These are phyloP conservation scores for Rhinolophus ferrumequinum DNA, from an alignment of 2,113 vertebrate genomes.

Conservation along the genomic window DNA sequence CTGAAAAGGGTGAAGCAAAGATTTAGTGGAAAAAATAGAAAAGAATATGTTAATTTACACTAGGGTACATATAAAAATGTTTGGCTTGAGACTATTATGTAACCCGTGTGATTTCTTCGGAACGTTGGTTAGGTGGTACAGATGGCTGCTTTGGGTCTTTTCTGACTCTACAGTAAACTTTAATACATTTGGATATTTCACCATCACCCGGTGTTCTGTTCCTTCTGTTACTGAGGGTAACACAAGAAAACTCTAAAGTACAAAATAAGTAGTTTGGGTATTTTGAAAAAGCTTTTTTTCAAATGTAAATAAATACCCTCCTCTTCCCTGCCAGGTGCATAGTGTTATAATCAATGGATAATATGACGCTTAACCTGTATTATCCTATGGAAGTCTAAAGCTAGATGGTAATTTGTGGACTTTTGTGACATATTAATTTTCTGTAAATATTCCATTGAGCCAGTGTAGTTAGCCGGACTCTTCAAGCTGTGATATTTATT, in stretches of 20 bases:
- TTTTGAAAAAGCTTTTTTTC: background rate
- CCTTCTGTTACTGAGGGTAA: background rate
- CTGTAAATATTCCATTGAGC: background rate
- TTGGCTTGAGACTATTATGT: background rate
- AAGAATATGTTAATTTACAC: conserved; percentile 15
- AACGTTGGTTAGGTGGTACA: background rate
- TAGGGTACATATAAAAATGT: background rate
- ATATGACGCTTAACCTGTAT: conserved; percentile 15
- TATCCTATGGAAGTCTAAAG: background rate
- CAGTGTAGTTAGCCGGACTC: background rate
- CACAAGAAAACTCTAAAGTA: background rate
- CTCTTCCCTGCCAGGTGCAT: background rate
- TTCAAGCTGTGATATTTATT: conserved; percentile 1
- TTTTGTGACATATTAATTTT: background rate
- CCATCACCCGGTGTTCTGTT: background rate
- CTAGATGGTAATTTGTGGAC: background rate
- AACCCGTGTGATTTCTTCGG: conserved; percentile 10
- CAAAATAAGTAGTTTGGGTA: background rate
- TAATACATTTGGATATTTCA: background rate
- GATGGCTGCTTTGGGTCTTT: conserved; percentile 1
- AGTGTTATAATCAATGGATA: background rate
- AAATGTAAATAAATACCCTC: background rate
- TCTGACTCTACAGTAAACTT: conserved; percentile 22
- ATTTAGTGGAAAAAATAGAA: background rate
- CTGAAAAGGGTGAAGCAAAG: background rate